Base-by-base conservation (phyloP, 2,888 invertebrate genomes). In the Acronicta psi region DNA sequence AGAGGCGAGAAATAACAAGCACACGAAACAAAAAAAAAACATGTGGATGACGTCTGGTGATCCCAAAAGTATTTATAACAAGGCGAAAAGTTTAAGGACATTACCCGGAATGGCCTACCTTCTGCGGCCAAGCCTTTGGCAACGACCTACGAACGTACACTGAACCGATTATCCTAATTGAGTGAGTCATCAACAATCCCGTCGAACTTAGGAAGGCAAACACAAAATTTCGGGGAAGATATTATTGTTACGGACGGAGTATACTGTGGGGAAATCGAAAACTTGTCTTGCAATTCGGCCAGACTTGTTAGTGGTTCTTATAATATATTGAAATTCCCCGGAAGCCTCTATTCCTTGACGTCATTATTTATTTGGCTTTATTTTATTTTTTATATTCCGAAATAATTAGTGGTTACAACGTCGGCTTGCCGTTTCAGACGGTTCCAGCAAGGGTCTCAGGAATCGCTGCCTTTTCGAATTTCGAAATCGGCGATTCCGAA, bases 131-230 rank as follows among this genome's bases (percentile, higher is more conserved):
- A 58, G 55, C 49, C 47, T 62, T 53, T 46, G 49, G 23, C 34
- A 29, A 40, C 41, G 52, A 23, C 42, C 57, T 52, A 59, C 38
- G 47, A 68, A 59, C 43, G 44, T 57, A 58, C 47, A 58, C 46
- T 38, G 45, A 52, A 52, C 55, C 59, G 54, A 72, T 72, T 69
- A 73, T 52, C 54, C 50, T 59, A 73, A 72, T 65, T 69, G 54
- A 55, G 36, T 61, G 56, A 44, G 43, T 69, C 62, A 59, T 72
- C 55, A 69, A 46, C 62, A 38, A 43, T 53, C 41, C 55, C 52
- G 43, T 59, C 49, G 57, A 62, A 72, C 41, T 63, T 63, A 8
- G 31, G 34, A 58, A 54, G 20, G 20, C 37, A 59, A 75, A 58
- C 53, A 54, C 40, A 34, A n/a, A 53, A 52, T 65, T 57, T 47